Conservation (phyloP, 1,140 invertebrate species). For the Nephila pilipes region DNA sequence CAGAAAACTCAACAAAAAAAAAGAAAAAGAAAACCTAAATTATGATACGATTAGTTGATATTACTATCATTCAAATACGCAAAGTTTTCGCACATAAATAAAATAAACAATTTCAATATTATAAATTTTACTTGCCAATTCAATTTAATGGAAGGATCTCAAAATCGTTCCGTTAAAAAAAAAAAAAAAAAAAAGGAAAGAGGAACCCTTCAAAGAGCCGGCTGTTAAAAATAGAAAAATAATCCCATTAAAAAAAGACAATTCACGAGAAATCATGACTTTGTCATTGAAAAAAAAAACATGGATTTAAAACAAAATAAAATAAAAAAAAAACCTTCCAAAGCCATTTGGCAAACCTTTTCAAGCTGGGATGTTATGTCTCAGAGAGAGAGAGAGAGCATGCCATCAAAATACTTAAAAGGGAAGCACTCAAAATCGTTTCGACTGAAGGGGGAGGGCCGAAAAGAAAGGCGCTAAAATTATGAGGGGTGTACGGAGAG, state of each 20-base stretch:
- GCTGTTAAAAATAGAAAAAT: neutral
- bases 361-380: slow-evolving; percentile 63
- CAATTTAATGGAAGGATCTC: too few relatives aligned
- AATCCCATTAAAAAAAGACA: neutral
- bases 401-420: slow-evolving; percentile 76
- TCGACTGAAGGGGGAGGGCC: slow-evolving; percentile 30
- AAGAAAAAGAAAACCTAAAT: too few relatives aligned
- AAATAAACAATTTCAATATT: too few relatives aligned
- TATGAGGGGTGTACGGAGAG: slow-evolving; percentile 33
- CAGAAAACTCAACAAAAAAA: too few relatives aligned
- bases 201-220: neutral
- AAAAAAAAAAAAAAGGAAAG: neutral
- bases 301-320: slow-evolving; percentile 28
- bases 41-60: too few relatives aligned
- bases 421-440: slow-evolving; percentile 72
- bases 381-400: slow-evolving; percentile 1
- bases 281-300: slow-evolving; percentile 20
- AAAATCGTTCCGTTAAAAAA: too few relatives aligned
- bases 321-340: neutral
- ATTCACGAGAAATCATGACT: neutral
- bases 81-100: too few relatives aligned
- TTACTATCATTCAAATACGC: too few relatives aligned
- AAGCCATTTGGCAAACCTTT: slow-evolving; percentile 62
- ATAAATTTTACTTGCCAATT: too few relatives aligned
- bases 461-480: slow-evolving; percentile 57